Conservation (phyloP, 2,797 vertebrate genomes). For the Apogon hyalosoma region DNA sequence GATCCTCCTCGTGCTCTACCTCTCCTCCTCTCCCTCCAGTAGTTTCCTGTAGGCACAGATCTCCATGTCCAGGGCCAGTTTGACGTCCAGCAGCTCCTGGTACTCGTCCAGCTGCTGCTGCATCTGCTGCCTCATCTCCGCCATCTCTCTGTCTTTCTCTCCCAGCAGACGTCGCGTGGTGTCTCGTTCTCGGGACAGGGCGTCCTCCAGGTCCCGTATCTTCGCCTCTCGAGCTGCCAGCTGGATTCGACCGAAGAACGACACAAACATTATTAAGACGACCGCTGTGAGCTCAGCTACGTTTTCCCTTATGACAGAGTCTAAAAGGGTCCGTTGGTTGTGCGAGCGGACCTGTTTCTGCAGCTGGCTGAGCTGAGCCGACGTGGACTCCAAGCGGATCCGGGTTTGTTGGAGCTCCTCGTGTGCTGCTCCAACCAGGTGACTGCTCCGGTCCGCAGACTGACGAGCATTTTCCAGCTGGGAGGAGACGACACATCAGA, state of each 20-base stretch:
- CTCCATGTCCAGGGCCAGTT: constrained; percentile 97
- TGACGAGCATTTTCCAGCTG: constrained; percentile 94
- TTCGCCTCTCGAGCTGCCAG: constrained; percentile 93
- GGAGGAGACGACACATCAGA: too few species aligned
- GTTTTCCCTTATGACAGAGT: too few species aligned
- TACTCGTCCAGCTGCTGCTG: constrained; percentile 97
- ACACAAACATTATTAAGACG: neutral
- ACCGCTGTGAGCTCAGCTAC: too few species aligned
- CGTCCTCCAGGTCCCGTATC: constrained; percentile 92
- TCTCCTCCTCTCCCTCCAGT: constrained; percentile 96
- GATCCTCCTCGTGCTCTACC: too few species aligned
- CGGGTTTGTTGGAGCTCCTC: constrained; percentile 95
- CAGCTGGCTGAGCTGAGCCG: constrained; percentile 93
- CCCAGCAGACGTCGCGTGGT: constrained; percentile 88
- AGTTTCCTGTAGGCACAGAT: constrained; percentile 96
- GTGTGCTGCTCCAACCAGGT: constrained; percentile 91
- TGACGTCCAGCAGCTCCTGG: constrained; percentile 96
- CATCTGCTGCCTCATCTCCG: constrained; percentile 94
- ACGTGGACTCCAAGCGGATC: constrained; percentile 90
- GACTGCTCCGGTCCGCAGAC: constrained; percentile 93
- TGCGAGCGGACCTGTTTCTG: constrained; percentile 92
- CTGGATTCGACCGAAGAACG: constrained; percentile 66
- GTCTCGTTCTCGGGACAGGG: constrained; percentile 90
- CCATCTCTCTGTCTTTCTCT: constrained; percentile 95
- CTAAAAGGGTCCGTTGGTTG: neutral